Percentiles rank a stretch among this genome's conserved stretches.
Evolutionary conservation across 1,140 invertebrate genomes (phyloP).

Genomic region (Drosophila willistoni): DNA sequence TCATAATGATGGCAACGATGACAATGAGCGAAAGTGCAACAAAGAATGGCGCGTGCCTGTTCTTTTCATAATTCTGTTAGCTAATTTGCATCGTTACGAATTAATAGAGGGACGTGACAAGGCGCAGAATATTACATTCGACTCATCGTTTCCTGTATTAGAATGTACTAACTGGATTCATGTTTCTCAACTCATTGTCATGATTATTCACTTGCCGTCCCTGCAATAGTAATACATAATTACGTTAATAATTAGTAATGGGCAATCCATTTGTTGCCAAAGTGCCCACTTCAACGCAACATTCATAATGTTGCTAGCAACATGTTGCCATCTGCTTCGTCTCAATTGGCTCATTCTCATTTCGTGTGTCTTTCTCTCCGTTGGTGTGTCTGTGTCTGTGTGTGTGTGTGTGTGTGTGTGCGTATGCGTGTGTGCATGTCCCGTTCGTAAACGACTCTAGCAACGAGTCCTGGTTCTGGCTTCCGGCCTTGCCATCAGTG

Average conservation of each 20-base stretch:
- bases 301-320: conserved; percentile 22
- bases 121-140: conserved; percentile 12
- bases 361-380: not conserved
- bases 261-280: conserved; percentile 46
- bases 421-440: not conserved
- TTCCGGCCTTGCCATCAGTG: conserved; percentile 41
- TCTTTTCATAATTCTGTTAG: conserved; percentile 61
- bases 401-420: not conserved
- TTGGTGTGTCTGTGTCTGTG: not conserved
- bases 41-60: conserved; percentile 26
- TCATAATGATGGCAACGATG: conserved; percentile 11
- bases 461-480: conserved; percentile 11
- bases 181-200: too few species aligned
- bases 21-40: conserved; percentile 53
- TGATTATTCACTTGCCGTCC: not conserved
- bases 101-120: conserved; percentile 46
- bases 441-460: not conserved
- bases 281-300: not conserved
- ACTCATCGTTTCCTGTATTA: not conserved
- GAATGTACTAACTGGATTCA: too few species aligned
- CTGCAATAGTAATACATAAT: conserved; percentile 49
- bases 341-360: conserved; percentile 9
- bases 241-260: conserved; percentile 68
- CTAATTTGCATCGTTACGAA: conserved; percentile 71
- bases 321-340: conserved; percentile 20